Evolutionary conservation across 2,888 invertebrate species (phyloP).

Genomic region (Oscheius myriophilus): DNA sequence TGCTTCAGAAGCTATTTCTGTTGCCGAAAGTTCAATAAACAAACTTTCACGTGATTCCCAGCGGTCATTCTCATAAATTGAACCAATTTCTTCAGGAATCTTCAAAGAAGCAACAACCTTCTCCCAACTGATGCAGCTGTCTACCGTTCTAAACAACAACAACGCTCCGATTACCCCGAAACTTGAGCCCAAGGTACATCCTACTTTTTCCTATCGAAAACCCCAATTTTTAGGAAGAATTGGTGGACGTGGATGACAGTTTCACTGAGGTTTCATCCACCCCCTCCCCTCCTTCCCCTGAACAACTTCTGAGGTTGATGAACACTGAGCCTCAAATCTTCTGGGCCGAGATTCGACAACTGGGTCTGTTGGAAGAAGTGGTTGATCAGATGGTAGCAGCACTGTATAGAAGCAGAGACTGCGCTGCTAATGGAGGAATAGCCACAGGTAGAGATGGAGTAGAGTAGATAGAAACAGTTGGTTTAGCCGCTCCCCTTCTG

Average conservation of each 20-base stretch:
- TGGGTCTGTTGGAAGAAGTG: constrained; percentile 63
- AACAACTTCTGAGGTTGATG: constrained; percentile 22
- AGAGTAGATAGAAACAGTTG: neutral
- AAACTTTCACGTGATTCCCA: neutral
- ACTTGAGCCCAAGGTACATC: neutral
- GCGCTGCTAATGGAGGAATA: constrained; percentile 23
- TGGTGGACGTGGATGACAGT: constrained; percentile 36
- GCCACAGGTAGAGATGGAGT: neutral
- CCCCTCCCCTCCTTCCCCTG: constrained; percentile 25
- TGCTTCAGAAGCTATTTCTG: too few species aligned
- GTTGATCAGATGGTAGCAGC: constrained; percentile 44
- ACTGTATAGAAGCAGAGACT: constrained; percentile 23
- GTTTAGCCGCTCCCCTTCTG: constrained; percentile 10
- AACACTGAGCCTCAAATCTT: constrained; percentile 51
- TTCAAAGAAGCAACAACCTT: constrained; percentile 47
- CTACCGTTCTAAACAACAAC: constrained; percentile 46
- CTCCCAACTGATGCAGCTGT: constrained; percentile 45
- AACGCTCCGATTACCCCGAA: constrained; percentile 21
- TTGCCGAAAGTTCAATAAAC: neutral
- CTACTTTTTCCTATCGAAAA: neutral
- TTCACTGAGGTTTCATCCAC: constrained; percentile 26
- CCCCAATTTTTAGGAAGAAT: constrained; percentile 29
- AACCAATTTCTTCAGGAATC: constrained; percentile 31
- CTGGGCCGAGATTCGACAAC: constrained; percentile 59
- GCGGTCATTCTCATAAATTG: neutral